Conservation (phyloP, 2,888 invertebrate species). For the Hirtodrosophila duncani region DNA sequence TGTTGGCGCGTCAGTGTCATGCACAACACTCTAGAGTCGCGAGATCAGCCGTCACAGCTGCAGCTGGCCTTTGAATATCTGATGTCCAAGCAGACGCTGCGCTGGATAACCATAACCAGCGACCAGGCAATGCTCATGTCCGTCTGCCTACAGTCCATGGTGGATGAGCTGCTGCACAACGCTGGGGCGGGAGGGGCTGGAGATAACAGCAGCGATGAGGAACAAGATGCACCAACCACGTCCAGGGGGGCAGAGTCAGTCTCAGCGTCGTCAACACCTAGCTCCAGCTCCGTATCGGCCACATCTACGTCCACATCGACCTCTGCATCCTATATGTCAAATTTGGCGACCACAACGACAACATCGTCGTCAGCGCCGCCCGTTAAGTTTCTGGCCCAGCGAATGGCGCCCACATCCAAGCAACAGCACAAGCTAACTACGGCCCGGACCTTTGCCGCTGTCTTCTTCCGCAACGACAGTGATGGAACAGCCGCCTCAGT, state of each 20-base stretch:
- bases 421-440: slow-evolving; percentile 81
- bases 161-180: slow-evolving; percentile 86
- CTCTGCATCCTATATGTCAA: slow-evolving; percentile 32
- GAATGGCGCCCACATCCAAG: slow-evolving; percentile 78
- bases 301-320: slow-evolving; percentile 44
- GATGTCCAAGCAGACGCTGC: slow-evolving; percentile 91
- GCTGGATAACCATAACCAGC: slow-evolving; percentile 95
- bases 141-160: slow-evolving; percentile 95
- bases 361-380: slow-evolving; percentile 58
- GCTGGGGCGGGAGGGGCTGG: slow-evolving; percentile 21
- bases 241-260: slow-evolving; percentile 41
- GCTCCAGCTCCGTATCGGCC: slow-evolving; percentile 34
- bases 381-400: slow-evolving; percentile 83
- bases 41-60: slow-evolving; percentile 76
- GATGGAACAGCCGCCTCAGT: slow-evolving; percentile 81
- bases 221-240: slow-evolving; percentile 49
- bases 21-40: slow-evolving; percentile 78
- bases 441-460: slow-evolving; percentile 79
- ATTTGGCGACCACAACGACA: slow-evolving; percentile 29
- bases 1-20: slow-evolving; percentile 97
- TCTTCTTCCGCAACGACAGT: slow-evolving; percentile 84
- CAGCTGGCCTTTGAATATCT: slow-evolving; percentile 97
- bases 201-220: slow-evolving; percentile 44
- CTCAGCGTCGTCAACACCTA: slow-evolving; percentile 64
- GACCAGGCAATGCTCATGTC: slow-evolving; percentile 97